These are phyloP conservation scores for Osmerus eperlanus DNA, from an alignment of 2,113 vertebrate genomes.

Conservation along the genomic window DNA sequence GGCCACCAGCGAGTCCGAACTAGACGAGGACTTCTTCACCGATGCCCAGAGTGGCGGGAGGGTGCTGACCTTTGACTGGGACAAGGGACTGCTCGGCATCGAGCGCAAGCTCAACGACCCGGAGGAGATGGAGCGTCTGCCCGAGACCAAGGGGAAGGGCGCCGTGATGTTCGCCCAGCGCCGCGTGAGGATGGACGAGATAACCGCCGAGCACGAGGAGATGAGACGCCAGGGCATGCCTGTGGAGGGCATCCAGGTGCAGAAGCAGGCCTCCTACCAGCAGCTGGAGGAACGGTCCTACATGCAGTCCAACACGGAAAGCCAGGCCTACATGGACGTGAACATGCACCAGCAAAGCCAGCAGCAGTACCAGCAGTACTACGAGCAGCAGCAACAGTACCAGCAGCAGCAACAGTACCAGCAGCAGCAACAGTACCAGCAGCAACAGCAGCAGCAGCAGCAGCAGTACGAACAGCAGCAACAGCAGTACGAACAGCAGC, in stretches of 20 bases:
- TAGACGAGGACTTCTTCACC: conserved; percentile 81
- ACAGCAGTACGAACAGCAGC: conserved; percentile 52
- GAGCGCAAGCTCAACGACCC: conserved; percentile 77
- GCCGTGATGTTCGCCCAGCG: conserved; percentile 93
- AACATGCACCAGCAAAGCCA: conserved; percentile 68
- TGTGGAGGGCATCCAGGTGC: conserved; percentile 60
- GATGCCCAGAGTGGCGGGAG: conserved; percentile 71
- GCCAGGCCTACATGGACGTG: conserved; percentile 78
- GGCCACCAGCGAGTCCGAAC: conserved; percentile 77
- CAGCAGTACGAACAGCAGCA: conserved; percentile 54
- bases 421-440: conserved; percentile 58
- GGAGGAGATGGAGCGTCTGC: conserved; percentile 84
- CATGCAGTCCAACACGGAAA: conserved; percentile 67
- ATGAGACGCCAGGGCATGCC: conserved; percentile 71
- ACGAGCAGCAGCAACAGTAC: conserved; percentile 68
- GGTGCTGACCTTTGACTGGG: conserved; percentile 83
- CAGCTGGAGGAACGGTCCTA: conserved; percentile 57
- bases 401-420: conserved; percentile 60
- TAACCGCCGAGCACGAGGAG: conserved; percentile 88
- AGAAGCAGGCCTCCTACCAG: conserved; percentile 55
- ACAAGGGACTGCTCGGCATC: conserved; percentile 83
- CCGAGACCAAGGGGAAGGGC: conserved; percentile 91
- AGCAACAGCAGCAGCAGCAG: conserved; percentile 44
- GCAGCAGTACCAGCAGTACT: conserved; percentile 58
- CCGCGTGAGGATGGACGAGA: conserved; percentile 90